Conservation (phyloP, 2,888 invertebrate genomes). For the Pasiphila rectangulata region DNA sequence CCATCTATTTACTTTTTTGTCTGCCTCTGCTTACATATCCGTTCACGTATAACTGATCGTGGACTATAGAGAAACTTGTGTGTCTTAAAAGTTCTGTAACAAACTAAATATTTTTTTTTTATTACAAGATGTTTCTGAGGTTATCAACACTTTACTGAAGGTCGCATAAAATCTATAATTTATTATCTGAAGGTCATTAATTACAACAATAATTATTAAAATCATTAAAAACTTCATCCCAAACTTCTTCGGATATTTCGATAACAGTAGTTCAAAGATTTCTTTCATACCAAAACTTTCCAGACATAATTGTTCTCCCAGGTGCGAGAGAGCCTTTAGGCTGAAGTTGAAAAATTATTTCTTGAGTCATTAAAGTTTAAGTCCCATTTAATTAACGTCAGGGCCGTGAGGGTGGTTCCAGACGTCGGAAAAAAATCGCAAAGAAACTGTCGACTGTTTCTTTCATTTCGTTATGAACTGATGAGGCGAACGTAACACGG, state of each 20-base stretch:
- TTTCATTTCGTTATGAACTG: constrained; percentile 5
- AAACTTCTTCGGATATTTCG: constrained; percentile 4
- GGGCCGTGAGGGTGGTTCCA: constrained; percentile 30
- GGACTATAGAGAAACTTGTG: too few relatives aligned
- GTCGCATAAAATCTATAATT: too few relatives aligned
- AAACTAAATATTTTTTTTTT: too few relatives aligned
- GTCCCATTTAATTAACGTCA: constrained; percentile 65
- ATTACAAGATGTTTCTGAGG: too few relatives aligned
- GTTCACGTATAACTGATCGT: too few relatives aligned
- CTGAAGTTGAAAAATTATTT: constrained; percentile 50
- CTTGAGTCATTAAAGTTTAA: constrained; percentile 67
- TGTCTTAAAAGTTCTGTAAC: too few relatives aligned
- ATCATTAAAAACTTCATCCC: background rate
- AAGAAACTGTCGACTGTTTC: constrained; percentile 26
- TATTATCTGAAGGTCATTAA: too few relatives aligned
- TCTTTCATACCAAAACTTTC: constrained; percentile 51
- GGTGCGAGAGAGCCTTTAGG: constrained; percentile 51
- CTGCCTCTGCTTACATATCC: too few relatives aligned
- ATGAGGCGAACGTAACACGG: background rate
- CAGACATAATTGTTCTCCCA: constrained; percentile 62
- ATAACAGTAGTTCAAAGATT: constrained; percentile 28
- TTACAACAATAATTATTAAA: too few relatives aligned
- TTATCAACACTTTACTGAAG: too few relatives aligned
- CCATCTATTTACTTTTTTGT: too few relatives aligned
- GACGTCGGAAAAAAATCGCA: constrained; percentile 44